phyloP scores from a whole-genome alignment of 2,888 invertebrate species.

The Anaspis maculata region DNA sequence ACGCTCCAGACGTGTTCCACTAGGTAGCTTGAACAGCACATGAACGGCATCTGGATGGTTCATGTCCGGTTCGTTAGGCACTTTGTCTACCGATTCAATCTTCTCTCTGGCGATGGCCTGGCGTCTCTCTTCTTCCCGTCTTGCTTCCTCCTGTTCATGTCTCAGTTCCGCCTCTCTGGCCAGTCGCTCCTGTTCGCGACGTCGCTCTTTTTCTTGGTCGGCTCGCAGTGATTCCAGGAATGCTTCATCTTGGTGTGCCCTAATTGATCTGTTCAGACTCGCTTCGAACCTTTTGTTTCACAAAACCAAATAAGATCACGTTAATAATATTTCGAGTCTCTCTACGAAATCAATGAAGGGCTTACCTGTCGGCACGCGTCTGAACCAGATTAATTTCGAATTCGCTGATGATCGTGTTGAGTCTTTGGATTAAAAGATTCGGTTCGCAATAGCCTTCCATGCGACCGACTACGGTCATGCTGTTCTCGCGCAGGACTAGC shows the following conservation, averaged over 20 bases:
- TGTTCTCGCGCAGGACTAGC: constrained; percentile 80
- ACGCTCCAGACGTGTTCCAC: constrained; percentile 79
- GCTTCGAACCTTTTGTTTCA: constrained; percentile 69
- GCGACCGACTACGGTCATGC: constrained; percentile 83
- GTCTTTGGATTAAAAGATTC: constrained; percentile 57
- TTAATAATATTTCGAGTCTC: constrained; percentile 9
- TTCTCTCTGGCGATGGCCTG: constrained; percentile 59
- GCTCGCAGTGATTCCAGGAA: constrained; percentile 84
- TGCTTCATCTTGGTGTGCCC: constrained; percentile 89
- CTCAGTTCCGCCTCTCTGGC: constrained; percentile 48
- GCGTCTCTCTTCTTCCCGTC: constrained; percentile 43
- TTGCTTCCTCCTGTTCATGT: constrained; percentile 37
- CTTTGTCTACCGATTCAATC: constrained; percentile 52
- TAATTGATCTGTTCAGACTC: constrained; percentile 74
- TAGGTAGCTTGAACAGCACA: constrained; percentile 85
- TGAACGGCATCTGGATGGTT: constrained; percentile 63
- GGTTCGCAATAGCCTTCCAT: constrained; percentile 79
- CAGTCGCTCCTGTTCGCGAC: constrained; percentile 50
- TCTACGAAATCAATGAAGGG: constrained; percentile 4
- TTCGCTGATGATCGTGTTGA: constrained; percentile 69
- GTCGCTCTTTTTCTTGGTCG: constrained; percentile 90
- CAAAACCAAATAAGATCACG: constrained; percentile 10
- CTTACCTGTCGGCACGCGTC: constrained; percentile 81
- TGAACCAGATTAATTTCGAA: constrained; percentile 83
- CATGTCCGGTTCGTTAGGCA: constrained; percentile 71